Evolutionary conservation across 1,140 invertebrate genomes (phyloP), one percentile per base, ranked within the genome.

Genomic region (Whitmania pigra): DNA sequence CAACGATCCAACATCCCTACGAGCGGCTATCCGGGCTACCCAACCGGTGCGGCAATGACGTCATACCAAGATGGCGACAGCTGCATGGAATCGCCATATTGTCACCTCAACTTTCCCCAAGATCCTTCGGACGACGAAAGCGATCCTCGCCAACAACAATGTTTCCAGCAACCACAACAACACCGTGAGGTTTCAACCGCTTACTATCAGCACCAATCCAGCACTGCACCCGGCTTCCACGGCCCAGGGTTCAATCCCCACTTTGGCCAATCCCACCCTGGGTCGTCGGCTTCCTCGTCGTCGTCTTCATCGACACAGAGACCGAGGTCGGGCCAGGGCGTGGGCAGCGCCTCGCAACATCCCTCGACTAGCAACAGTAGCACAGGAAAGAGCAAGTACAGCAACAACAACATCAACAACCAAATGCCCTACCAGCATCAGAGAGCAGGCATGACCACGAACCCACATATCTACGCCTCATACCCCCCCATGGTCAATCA

Each of bases 361-460:
- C 22, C 22, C 20, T 25, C 22, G 6, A 63, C 22, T 18, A 63
- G 29, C 57, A 63, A 63, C 57, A 63, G 29, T 31, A 63, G 29
- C 57, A 63, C 22, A 2, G 22, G 29, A 22, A 63, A 25, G 22
- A 63, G 29, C 57, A 63, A 63, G 11, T 25, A 63, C 57, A 63
- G 29, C 57, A 63, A 63, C 57, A 63, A 63, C 57, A 63, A 4
- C 57, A 63, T 7, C 13, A 63, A 63, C 57, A 63, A 63, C 57
- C 22, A 63, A 22, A 63, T 13, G 11, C 7, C 9, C 57, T 25
- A 63, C 20, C 22, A 63, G 22, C 22, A 63, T 18, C 22, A 63
- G 22, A 63, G 2, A 13, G 57, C 11, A 7, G 29, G 29, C 57
- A 63, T 25, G 22, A n/a, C 22, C 57, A 31, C 22, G 22, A 63